phyloP scores from a whole-genome alignment of 2,113 vertebrate species.

The Polyodon spathula region DNA sequence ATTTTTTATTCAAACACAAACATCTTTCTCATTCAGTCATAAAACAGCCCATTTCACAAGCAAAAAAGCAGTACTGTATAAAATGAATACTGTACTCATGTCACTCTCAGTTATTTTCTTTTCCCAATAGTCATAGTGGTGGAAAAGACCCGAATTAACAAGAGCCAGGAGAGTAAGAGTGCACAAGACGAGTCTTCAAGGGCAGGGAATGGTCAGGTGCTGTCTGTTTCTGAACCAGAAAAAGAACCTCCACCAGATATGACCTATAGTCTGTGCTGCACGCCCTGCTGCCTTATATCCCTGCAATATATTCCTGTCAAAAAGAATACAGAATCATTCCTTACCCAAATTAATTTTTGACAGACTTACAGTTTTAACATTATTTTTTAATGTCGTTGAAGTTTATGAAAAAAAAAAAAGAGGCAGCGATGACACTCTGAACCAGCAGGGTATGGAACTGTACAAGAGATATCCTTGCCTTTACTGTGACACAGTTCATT shows the following conservation, averaged over 20 bases:
- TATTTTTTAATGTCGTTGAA: no score
- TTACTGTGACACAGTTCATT: no score
- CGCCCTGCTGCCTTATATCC: no score
- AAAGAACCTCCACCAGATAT: slow-evolving; percentile 5
- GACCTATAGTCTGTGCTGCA: slow-evolving; percentile 13
- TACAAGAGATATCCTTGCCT: no score
- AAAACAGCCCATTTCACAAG: neutral
- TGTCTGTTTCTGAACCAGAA: slow-evolving; percentile 4
- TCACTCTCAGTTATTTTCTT: neutral
- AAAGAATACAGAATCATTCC: no score
- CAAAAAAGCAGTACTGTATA: slow-evolving; percentile 1
- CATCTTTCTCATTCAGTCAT: no score
- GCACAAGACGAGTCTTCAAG: neutral
- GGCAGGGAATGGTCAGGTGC: slow-evolving; percentile 1
- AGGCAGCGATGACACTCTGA: no score
- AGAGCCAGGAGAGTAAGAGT: neutral
- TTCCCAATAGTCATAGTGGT: neutral
- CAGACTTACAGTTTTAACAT: no score
- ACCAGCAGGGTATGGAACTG: no score
- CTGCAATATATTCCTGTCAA: slow-evolving; percentile 12
- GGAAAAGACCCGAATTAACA: slow-evolving; percentile 14
- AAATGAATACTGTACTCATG: slow-evolving; percentile 3
- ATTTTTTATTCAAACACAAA: no score
- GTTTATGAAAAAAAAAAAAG: no score
- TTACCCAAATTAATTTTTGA: no score